A percentile compares a stretch with the other conserved stretches of the same genome.
These are phyloP conservation scores for Xyliphius kryptos DNA, from an alignment of 2,113 vertebrate genomes.

Conservation along the genomic window DNA sequence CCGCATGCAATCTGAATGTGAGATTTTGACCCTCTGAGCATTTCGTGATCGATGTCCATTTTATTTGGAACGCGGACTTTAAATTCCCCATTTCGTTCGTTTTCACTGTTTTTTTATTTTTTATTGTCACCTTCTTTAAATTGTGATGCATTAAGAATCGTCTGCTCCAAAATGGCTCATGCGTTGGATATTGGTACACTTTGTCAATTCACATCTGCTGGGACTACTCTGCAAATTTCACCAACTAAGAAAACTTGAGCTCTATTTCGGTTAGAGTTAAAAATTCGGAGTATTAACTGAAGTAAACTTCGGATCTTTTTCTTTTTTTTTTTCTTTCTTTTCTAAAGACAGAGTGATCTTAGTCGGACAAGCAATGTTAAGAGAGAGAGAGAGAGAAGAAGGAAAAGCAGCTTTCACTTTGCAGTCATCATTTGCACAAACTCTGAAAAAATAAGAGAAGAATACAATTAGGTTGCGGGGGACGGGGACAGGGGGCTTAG, in stretches of 20 bases:
- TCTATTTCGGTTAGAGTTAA: conserved; percentile 35
- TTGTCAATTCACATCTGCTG: conserved; percentile 69
- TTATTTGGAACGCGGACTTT: conserved; percentile 36
- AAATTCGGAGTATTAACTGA: conserved; percentile 50
- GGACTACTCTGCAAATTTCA: conserved; percentile 66
- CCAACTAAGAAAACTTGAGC: conserved; percentile 52
- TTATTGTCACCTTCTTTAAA: conserved; percentile 52
- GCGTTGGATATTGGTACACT: conserved; percentile 62
- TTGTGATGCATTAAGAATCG: conserved; percentile 53
- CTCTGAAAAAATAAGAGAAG: conserved; percentile 60
- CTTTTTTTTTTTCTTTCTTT: conserved; percentile 40
- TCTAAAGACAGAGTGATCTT: conserved; percentile 67
- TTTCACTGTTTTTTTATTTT: no score
- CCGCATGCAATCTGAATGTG: conserved; percentile 30
- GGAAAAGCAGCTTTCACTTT: conserved; percentile 68
- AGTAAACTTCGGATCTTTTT: conserved; percentile 49
- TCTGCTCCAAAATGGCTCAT: conserved; percentile 51
- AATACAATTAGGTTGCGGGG: no score
- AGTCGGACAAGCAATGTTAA: conserved; percentile 70
- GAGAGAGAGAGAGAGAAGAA: conserved; percentile 42
- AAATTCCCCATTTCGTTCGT: neutral
- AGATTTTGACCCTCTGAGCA: conserved; percentile 31
- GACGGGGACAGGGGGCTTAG: no score
- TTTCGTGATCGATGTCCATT: conserved; percentile 36
- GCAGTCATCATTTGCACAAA: conserved; percentile 94